These are phyloP conservation scores for Listronotus oregonensis DNA, from an alignment of 1,140 invertebrate genomes.

Conservation along the genomic window DNA sequence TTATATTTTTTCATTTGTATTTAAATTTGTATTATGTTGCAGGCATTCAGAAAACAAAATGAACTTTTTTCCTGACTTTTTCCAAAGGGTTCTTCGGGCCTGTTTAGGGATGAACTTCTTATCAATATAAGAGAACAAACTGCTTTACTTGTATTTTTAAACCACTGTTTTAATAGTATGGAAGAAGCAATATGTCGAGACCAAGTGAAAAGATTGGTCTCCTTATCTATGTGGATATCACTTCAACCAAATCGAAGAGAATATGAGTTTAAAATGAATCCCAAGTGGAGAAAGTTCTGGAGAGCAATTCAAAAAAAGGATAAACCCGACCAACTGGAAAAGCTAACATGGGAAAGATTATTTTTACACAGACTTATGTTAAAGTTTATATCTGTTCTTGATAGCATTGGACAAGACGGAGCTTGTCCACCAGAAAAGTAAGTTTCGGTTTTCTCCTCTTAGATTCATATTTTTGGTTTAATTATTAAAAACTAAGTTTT, in stretches of 20 bases:
- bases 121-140: constrained; percentile 80
- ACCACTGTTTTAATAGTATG: constrained; percentile 97
- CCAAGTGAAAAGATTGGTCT: constrained; percentile 90
- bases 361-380: constrained; percentile 90
- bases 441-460: constrained; percentile 36
- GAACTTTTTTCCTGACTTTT: constrained; percentile 87
- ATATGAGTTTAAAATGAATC: constrained; percentile 81
- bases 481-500: too few relatives aligned
- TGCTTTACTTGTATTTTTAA: constrained; percentile 86
- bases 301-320: constrained; percentile 87
- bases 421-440: constrained; percentile 61
- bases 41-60: constrained; percentile 80
- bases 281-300: constrained; percentile 94
- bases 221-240: constrained; percentile 92
- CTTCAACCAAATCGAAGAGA: constrained; percentile 82
- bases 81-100: constrained; percentile 79
- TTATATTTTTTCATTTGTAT: too few relatives aligned
- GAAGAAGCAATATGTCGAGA: constrained; percentile 92
- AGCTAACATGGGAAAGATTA: constrained; percentile 83
- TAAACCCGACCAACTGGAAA: constrained; percentile 71
- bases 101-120: constrained; percentile 62
- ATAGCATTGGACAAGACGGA: constrained; percentile 72
- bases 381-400: constrained; percentile 86
- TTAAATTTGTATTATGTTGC: constrained; percentile 33
- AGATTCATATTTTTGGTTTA: too few relatives aligned